phyloP scores from a whole-genome alignment of 2,797 vertebrate genomes.

The Hipposideros larvatus region DNA sequence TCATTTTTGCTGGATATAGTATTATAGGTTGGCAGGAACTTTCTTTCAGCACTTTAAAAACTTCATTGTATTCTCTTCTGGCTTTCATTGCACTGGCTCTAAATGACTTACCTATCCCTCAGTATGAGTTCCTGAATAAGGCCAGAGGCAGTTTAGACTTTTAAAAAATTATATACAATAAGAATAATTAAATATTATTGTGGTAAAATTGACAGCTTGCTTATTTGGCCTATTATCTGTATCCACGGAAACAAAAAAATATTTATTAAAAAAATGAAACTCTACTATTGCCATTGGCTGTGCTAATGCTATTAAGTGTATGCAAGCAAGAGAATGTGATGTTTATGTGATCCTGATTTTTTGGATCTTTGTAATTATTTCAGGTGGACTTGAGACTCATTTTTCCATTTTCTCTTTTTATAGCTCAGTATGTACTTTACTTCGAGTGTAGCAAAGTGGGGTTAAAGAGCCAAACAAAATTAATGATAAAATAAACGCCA shows the following conservation, averaged over 20 bases:
- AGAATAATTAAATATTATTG: neutral
- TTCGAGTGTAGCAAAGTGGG: neutral
- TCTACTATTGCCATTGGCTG: neutral
- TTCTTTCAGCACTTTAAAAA: neutral
- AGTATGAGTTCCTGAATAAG: neutral
- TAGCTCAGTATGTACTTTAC: neutral
- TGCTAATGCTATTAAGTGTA: neutral
- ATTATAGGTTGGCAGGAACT: neutral
- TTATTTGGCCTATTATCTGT: neutral
- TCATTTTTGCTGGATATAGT: neutral
- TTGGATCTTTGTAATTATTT: neutral
- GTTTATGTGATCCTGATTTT: neutral
- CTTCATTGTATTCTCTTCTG: neutral
- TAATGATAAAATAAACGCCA: neutral
- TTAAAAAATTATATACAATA: neutral
- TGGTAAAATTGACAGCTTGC: neutral
- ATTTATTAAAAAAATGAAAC: neutral
- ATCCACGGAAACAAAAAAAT: neutral
- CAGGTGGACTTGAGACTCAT: neutral
- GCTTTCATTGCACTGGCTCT: neutral
- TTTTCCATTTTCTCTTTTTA: neutral
- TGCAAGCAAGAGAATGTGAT: neutral
- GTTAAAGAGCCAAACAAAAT: neutral
- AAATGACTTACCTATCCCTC: neutral
- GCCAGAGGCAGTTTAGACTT: neutral